Evolutionary conservation across 2,797 vertebrate genomes (phyloP).

Genomic region (Halcyon smyrnensis): DNA sequence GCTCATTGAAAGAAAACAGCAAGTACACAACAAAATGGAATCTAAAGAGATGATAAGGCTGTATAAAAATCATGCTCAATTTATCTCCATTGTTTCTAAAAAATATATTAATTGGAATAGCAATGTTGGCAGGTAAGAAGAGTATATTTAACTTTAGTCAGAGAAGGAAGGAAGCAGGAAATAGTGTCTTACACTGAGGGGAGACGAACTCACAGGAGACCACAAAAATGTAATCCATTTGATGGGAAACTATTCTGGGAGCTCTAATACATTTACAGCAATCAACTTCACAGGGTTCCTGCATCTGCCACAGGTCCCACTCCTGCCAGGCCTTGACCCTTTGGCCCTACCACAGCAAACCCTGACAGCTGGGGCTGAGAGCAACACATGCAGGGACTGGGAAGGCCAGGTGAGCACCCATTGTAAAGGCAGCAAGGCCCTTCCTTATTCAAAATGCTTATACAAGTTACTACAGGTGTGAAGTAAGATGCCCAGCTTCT

Average conservation of each 20-base stretch:
- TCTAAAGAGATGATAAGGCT: not conserved
- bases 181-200: not conserved
- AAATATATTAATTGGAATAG: not conserved
- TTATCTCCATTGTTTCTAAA: not conserved
- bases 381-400: rapidly evolving
- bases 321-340: not conserved
- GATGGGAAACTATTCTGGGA: not conserved
- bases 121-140: not conserved
- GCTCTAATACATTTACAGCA: not conserved
- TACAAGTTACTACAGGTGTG: rapidly evolving
- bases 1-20: not conserved
- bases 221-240: not conserved
- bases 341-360: not conserved
- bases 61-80: not conserved
- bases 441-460: not conserved
- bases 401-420: rapidly evolving
- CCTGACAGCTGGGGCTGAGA: not conserved
- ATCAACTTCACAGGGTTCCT: not conserved
- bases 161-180: not conserved
- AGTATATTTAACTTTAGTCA: not conserved
- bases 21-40: not conserved
- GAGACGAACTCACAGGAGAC: not conserved
- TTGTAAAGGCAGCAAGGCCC: not conserved
- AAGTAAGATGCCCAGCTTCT: not conserved
- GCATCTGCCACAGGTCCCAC: not conserved